Evolutionary conservation across 2,797 vertebrate genomes (phyloP).

Genomic region (Pseudochirops corinnae): DNA sequence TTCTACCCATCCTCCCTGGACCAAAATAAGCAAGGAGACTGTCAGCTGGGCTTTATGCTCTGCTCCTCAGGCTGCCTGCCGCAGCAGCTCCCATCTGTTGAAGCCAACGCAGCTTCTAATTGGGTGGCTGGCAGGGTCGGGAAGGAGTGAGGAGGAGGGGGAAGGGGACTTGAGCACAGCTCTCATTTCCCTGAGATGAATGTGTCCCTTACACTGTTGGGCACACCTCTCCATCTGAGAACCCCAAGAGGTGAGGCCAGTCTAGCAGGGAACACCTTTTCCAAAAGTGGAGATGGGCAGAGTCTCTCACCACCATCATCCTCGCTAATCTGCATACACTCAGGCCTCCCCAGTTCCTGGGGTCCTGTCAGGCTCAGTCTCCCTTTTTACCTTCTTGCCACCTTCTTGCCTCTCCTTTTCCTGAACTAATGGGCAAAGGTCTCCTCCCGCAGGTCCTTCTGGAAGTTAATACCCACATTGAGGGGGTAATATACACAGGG

Average conservation of each 20-base stretch:
- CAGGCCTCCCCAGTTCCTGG: not conserved
- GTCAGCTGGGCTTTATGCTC: constrained; percentile 80
- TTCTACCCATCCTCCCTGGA: constrained; percentile 56
- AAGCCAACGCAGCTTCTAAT: constrained; percentile 76
- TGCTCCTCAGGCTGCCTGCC: constrained; percentile 68
- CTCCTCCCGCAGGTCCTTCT: not conserved
- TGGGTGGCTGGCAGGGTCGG: constrained; percentile 68
- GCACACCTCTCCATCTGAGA: constrained; percentile 11
- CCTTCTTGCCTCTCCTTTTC: not conserved
- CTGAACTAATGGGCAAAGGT: not conserved
- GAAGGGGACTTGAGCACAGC: constrained; percentile 43
- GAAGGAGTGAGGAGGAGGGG: constrained; percentile 55
- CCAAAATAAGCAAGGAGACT: constrained; percentile 70
- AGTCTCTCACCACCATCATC: constrained; percentile 36
- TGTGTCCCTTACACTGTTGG: not conserved
- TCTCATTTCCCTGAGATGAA: constrained; percentile 33
- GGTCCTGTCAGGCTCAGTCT: not conserved
- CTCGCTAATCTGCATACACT: not conserved
- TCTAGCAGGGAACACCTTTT: not conserved
- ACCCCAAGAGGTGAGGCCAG: constrained; percentile 10
- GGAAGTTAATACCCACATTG: not conserved
- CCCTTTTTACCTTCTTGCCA: not conserved
- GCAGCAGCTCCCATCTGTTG: constrained; percentile 78
- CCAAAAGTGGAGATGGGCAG: not conserved
- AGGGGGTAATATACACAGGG: not conserved